Conservation (phyloP, 2,888 invertebrate species). For the Conomelus anceps region DNA sequence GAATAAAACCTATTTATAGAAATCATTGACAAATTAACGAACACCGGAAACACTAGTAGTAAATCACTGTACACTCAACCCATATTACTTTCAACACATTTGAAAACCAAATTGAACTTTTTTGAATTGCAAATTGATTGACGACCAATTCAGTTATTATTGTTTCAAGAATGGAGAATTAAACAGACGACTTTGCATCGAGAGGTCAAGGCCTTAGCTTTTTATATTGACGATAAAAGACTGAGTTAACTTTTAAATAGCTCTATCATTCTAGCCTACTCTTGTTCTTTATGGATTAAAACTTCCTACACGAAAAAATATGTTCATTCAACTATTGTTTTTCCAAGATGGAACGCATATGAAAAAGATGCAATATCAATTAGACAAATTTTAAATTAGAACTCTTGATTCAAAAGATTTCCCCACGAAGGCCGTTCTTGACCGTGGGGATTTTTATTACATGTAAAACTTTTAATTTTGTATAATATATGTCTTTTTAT, state of each 20-base stretch:
- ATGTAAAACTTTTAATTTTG: too few relatives aligned
- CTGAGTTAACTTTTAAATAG: too few relatives aligned
- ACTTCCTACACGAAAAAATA: too few relatives aligned
- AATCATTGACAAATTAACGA: too few relatives aligned
- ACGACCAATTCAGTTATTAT: neutral
- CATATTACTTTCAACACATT: neutral
- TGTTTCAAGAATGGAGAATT: neutral
- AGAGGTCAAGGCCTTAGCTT: neutral
- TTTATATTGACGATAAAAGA: neutral
- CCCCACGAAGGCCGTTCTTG: too few relatives aligned
- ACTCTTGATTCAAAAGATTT: too few relatives aligned
- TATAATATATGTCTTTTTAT: too few relatives aligned
- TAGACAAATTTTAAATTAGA: too few relatives aligned
- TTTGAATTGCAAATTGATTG: neutral
- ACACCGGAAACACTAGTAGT: neutral
- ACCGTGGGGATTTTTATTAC: too few relatives aligned
- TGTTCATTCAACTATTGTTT: neutral
- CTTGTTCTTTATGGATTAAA: too few relatives aligned
- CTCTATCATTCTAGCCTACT: too few relatives aligned
- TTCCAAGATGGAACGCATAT: neutral
- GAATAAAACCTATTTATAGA: too few relatives aligned
- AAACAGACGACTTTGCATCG: neutral
- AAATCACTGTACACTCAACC: neutral
- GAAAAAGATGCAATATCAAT: neutral
- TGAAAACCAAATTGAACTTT: neutral